A percentile compares a stretch with the other conserved stretches of the same genome.
These are phyloP conservation scores for Drosophila peninsularis DNA, from an alignment of 2,888 invertebrate genomes.

Conservation along the genomic window DNA sequence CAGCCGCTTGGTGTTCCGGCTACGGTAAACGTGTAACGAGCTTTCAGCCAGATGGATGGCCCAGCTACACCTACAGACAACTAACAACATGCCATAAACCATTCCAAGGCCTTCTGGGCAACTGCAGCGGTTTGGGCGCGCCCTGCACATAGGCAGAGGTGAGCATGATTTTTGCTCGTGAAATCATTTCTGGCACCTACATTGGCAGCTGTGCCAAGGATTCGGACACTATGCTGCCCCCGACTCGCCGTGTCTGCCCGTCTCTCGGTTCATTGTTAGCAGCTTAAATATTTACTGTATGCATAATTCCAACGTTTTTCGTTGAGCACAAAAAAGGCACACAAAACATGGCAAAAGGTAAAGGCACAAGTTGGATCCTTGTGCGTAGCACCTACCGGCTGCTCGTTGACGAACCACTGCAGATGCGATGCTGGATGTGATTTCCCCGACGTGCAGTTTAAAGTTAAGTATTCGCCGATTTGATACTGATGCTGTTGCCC, in stretches of 20 bases:
- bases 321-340: constrained; percentile 29
- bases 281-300: constrained; percentile 75
- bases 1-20: constrained; percentile 65
- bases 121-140: constrained; percentile 11
- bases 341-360: constrained; percentile 17
- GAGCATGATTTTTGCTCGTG: constrained; percentile 79
- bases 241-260: neutral
- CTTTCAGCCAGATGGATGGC: constrained; percentile 73
- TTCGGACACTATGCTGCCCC: constrained; percentile 19
- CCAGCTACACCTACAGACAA: constrained; percentile 60
- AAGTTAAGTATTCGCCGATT: constrained; percentile 89
- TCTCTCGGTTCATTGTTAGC: constrained; percentile 58
- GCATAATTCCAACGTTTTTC: constrained; percentile 71
- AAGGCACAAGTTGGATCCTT: constrained; percentile 14
- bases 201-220: constrained; percentile 53
- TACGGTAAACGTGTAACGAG: constrained; percentile 72
- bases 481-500: constrained; percentile 90
- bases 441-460: constrained; percentile 91
- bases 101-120: constrained; percentile 47
- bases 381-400: constrained; percentile 86
- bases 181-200: constrained; percentile 68
- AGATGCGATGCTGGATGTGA: constrained; percentile 91
- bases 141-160: constrained; percentile 31
- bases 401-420: constrained; percentile 92
- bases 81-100: constrained; percentile 73